These are phyloP conservation scores for Oxyteleia sp. DNA, from an alignment of 2,888 invertebrate genomes.

Conservation along the genomic window DNA sequence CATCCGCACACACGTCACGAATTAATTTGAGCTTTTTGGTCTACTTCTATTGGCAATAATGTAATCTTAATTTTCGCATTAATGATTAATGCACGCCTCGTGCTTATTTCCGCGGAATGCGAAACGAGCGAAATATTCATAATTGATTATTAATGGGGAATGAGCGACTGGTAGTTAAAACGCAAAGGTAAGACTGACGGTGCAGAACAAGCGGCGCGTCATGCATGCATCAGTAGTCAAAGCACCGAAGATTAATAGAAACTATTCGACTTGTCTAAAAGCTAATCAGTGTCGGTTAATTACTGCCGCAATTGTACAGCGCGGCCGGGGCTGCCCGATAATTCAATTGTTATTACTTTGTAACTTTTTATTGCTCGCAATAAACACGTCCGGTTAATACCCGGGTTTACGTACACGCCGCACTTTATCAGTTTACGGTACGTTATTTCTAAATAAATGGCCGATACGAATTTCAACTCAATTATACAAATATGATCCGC, in stretches of 20 bases:
- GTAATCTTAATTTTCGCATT: constrained; percentile 5
- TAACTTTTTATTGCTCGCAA: constrained; percentile 40
- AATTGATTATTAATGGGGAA: constrained; percentile 35
- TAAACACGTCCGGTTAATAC: constrained; percentile 48
- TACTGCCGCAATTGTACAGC: constrained; percentile 3
- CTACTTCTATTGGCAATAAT: constrained; percentile 23
- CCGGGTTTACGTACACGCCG: constrained; percentile 21
- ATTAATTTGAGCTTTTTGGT: constrained; percentile 36
- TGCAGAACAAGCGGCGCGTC: constrained; percentile 12
- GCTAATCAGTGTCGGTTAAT: constrained; percentile 48
- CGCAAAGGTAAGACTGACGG: constrained; percentile 22
- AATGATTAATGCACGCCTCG: constrained; percentile 35
- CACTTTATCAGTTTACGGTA: constrained; percentile 43
- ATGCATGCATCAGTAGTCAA: constrained; percentile 37
- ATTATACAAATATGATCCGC: constrained; percentile 38
- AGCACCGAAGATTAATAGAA: constrained; percentile 54
- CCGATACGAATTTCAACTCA: constrained; percentile 38
- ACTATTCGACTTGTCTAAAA: constrained; percentile 33
- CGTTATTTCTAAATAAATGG: constrained; percentile 46
- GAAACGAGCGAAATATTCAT: constrained; percentile 35
- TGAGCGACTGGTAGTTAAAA: constrained; percentile 27
- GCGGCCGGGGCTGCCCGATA: constrained; percentile 25
- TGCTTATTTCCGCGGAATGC: constrained; percentile 40
- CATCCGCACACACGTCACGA: constrained; percentile 39
- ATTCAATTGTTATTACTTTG: constrained; percentile 51